Evolutionary conservation across 2,797 vertebrate species (phyloP).

Genomic region (Mareca penelope): DNA sequence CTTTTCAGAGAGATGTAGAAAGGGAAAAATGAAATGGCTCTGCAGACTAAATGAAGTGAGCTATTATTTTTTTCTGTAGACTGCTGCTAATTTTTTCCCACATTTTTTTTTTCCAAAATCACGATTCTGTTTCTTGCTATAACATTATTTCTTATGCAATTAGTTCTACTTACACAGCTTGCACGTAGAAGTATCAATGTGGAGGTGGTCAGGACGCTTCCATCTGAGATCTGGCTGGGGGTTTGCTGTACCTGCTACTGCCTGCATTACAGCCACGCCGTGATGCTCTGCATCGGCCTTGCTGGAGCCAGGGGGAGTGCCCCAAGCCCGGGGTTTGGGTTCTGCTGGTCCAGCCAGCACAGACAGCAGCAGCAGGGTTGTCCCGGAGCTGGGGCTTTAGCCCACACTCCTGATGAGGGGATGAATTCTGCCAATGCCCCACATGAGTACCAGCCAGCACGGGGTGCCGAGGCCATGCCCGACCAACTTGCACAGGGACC

Average conservation of each 20-base stretch:
- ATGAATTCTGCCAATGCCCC: not conserved
- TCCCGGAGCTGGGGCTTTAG: not conserved
- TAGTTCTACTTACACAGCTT: not conserved
- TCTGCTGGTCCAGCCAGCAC: not conserved
- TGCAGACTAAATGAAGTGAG: not conserved
- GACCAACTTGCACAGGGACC: not conserved
- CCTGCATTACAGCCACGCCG: fast-evolving
- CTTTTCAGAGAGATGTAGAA: not conserved
- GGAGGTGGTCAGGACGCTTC: not conserved
- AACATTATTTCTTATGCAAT: not conserved
- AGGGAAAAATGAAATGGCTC: not conserved
- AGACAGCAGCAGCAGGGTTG: not conserved
- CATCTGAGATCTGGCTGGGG: not conserved
- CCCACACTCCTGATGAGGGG: not conserved
- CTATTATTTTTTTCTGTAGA: not conserved
- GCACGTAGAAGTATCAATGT: not conserved
- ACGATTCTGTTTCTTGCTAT: not conserved
- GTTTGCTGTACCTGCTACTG: not conserved
- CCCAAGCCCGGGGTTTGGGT: not conserved
- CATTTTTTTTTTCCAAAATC: not conserved
- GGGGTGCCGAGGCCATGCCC: fast-evolving
- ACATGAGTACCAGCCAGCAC: fast-evolving
- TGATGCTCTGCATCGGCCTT: not conserved
- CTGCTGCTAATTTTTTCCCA: not conserved
- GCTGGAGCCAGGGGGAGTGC: not conserved